Conservation (phyloP, 35 echinoderm and acorn worm species). For the Stichopus chloronotus region DNA sequence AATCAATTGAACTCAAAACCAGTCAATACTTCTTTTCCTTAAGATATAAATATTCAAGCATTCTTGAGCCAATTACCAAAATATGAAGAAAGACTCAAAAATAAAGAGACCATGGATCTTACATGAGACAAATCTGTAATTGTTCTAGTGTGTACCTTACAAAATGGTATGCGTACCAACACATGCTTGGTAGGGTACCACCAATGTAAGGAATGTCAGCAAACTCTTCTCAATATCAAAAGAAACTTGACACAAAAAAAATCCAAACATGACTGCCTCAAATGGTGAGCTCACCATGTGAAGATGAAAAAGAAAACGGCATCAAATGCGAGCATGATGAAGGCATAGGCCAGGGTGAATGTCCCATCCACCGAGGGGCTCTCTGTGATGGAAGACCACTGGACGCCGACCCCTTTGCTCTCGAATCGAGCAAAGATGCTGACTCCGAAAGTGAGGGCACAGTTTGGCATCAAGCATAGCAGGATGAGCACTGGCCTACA, state of each 20-base stretch:
- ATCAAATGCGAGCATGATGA: conserved; percentile 81
- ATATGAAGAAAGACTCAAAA: no score
- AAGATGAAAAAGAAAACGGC: conserved; percentile 75
- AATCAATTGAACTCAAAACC: no score
- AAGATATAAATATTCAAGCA: no score
- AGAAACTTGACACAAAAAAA: not conserved
- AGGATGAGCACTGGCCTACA: conserved; percentile 32
- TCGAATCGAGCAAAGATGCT: conserved; percentile 74
- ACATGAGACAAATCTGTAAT: no score
- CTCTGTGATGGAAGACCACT: conserved; percentile 59
- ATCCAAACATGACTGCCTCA: not conserved
- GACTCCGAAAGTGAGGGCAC: conserved; percentile 75
- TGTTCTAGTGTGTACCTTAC: no score
- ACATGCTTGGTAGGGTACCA: no score
- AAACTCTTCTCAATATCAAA: not conserved
- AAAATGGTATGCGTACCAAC: no score
- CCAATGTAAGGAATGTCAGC: no score
- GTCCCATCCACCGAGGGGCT: conserved; percentile 77
- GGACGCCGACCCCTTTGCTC: conserved; percentile 65
- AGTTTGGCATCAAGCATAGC: conserved; percentile 77
- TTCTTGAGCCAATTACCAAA: no score
- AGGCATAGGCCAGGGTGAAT: conserved; percentile 74
- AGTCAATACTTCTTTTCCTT: no score
- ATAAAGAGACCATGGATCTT: no score
- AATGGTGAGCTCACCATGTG: conserved; percentile 70